These are phyloP conservation scores for Zonotrichia albicollis DNA, from an alignment of 2,797 vertebrate species.

Conservation along the genomic window DNA sequence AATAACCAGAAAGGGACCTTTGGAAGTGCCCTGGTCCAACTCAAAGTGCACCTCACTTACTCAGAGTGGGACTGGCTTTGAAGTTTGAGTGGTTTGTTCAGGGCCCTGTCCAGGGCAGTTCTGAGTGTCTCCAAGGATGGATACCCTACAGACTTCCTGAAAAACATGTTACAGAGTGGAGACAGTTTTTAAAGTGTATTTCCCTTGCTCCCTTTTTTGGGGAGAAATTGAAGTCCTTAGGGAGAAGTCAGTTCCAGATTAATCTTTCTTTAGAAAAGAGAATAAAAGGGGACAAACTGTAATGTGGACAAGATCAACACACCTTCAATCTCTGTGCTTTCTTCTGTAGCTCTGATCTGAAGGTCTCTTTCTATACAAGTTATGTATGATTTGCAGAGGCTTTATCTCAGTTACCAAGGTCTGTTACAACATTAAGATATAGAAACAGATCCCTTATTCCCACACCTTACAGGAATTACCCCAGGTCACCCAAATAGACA, in stretches of 20 bases:
- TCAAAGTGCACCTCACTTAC: background rate
- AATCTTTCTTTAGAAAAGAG: background rate
- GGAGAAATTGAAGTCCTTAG: background rate
- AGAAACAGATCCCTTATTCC: background rate
- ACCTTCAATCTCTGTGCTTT: background rate
- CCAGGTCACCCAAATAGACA: rapidly evolving
- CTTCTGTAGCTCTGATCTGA: background rate
- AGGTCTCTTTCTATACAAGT: rapidly evolving
- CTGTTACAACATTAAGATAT: background rate
- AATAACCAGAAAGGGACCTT: background rate
- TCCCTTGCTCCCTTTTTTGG: background rate
- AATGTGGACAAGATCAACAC: background rate
- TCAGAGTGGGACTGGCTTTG: background rate
- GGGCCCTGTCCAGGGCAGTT: background rate
- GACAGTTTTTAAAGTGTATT: background rate
- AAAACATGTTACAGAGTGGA: background rate
- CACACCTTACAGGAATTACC: background rate
- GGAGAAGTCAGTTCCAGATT: background rate
- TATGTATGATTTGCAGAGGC: background rate
- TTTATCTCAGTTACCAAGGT: background rate
- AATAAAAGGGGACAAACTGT: background rate
- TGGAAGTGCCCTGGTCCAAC: background rate
- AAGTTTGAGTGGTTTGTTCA: background rate
- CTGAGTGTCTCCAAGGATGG: background rate
- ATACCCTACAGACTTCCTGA: background rate